Percentiles rank a stretch among this genome's conserved stretches.
phyloP scores from a whole-genome alignment of 2,113 vertebrate genomes.

The Aegithalos caudatus region DNA sequence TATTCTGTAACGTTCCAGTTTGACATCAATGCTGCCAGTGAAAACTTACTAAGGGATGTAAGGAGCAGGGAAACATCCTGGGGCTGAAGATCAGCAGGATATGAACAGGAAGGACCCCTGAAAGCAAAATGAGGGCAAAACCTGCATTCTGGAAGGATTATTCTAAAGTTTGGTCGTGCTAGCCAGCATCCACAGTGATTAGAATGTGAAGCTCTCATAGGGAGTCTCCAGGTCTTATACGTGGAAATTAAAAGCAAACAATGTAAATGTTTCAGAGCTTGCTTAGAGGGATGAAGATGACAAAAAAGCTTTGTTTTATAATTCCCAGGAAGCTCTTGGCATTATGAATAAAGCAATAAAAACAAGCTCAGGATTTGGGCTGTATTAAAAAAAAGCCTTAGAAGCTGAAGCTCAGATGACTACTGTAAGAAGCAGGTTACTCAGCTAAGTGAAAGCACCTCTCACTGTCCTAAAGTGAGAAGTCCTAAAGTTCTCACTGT shows the following conservation, averaged over 20 bases:
- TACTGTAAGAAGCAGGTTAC: background rate
- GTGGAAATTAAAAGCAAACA: background rate
- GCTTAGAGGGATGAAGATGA: background rate
- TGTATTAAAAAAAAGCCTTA: background rate
- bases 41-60: constrained; percentile 69
- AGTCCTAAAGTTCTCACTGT: background rate
- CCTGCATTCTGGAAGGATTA: background rate
- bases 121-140: constrained; percentile 11
- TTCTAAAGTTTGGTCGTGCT: background rate
- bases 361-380: background rate
- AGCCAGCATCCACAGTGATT: background rate
- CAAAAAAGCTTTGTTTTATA: background rate
- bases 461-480: background rate
- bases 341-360: background rate
- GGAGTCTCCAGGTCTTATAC: background rate
- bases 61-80: background rate
- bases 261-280: background rate
- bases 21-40: background rate
- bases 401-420: background rate
- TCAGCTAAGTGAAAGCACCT: background rate
- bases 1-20: background rate
- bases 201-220: background rate
- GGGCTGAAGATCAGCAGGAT: constrained; percentile 33
- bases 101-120: constrained; percentile 67
- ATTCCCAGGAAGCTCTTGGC: background rate